Conservation (phyloP, 2,888 invertebrate species). For the Sphaerophoria rueppellii region DNA sequence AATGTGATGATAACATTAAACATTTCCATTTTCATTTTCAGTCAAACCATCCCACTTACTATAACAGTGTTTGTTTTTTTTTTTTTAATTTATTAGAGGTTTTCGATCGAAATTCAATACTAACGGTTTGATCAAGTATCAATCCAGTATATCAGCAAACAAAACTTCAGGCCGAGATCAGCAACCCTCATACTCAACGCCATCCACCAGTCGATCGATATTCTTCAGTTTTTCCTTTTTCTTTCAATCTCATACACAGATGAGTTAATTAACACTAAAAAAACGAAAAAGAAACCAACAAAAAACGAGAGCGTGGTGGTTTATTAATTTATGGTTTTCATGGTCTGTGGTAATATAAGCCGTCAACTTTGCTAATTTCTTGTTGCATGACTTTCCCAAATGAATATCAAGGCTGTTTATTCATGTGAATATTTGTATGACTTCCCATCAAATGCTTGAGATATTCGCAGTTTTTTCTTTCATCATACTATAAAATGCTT, state of each 20-base stretch:
- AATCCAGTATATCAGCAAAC: neutral
- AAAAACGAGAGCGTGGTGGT: conserved; percentile 68
- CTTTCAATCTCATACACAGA: conserved; percentile 41
- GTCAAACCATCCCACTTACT: too few species aligned
- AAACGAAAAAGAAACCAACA: conserved; percentile 54
- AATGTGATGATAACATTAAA: too few species aligned
- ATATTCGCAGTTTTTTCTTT: conserved; percentile 39
- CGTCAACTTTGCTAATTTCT: conserved; percentile 63
- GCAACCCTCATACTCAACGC: conserved; percentile 19
- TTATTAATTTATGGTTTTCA: conserved; percentile 69
- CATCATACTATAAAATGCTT: conserved; percentile 8
- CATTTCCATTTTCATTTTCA: too few species aligned
- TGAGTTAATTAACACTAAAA: conserved; percentile 61
- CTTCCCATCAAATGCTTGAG: conserved; percentile 67
- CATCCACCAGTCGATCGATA: neutral
- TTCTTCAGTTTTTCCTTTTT: conserved; percentile 21
- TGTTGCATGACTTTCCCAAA: conserved; percentile 72
- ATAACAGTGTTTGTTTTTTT: too few species aligned
- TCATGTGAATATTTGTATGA: conserved; percentile 68
- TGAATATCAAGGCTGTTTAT: conserved; percentile 72
- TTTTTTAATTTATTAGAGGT: too few species aligned
- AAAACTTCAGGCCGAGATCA: conserved; percentile 9
- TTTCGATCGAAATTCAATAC: too few species aligned
- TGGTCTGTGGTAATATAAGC: conserved; percentile 70
- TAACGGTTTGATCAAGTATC: neutral